These are phyloP conservation scores for Rhynchotus rufescens DNA, from an alignment of 2,797 vertebrate species.

Conservation along the genomic window DNA sequence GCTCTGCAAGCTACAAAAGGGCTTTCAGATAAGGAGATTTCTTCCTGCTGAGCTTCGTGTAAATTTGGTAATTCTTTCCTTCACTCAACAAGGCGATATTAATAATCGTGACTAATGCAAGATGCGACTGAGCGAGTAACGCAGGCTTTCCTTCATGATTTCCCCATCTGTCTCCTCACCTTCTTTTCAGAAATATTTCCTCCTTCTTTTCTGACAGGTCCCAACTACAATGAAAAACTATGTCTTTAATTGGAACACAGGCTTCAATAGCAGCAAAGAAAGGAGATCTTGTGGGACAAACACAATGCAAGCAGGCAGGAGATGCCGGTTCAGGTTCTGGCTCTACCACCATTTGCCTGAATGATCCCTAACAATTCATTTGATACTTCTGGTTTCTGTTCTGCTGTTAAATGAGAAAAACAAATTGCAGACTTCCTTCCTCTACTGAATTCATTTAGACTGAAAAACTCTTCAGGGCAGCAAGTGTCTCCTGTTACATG, in stretches of 20 bases:
- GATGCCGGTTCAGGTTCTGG: neutral
- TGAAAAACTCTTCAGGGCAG: conserved; percentile 4
- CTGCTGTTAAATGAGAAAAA: conserved; percentile 54
- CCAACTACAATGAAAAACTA: neutral
- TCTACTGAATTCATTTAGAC: neutral
- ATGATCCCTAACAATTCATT: neutral
- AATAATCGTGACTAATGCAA: neutral
- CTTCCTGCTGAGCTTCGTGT: neutral
- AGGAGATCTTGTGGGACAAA: conserved; percentile 17
- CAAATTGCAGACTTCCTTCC: conserved; percentile 58
- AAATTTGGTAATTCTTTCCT: neutral
- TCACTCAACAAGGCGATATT: neutral
- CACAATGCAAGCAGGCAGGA: neutral
- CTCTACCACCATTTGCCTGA: neutral
- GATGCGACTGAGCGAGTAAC: rapidly evolving
- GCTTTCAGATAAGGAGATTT: neutral
- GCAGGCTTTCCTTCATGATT: neutral
- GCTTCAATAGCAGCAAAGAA: neutral
- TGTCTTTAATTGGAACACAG: conserved; percentile 9
- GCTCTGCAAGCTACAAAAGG: neutral
- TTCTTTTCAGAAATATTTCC: neutral
- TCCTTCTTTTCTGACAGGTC: neutral
- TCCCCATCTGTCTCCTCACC: neutral
- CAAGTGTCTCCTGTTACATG: neutral
- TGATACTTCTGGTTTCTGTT: conserved; percentile 41